These are phyloP conservation scores for Heliothis peltigera DNA, from an alignment of 2,888 invertebrate genomes.

Conservation along the genomic window DNA sequence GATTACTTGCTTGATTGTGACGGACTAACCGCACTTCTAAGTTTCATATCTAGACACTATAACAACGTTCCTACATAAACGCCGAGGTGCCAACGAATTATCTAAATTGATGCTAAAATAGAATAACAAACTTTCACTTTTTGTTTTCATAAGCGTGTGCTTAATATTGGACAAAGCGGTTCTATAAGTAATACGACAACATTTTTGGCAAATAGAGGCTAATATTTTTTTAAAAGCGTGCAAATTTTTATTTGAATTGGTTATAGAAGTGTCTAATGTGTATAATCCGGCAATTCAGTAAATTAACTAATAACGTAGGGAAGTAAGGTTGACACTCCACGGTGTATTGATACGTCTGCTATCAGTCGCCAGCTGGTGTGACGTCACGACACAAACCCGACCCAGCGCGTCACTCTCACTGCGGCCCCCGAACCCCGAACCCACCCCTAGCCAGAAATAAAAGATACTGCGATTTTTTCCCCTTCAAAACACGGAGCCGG, in stretches of 20 bases:
- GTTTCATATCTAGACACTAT: conserved; percentile 24
- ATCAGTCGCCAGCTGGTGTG: conserved; percentile 78
- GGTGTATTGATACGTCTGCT: conserved; percentile 71
- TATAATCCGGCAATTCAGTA: conserved; percentile 13
- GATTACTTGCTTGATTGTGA: too few relatives aligned
- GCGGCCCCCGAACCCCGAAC: conserved; percentile 39
- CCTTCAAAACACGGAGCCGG: conserved; percentile 55
- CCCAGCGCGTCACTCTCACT: conserved; percentile 77
- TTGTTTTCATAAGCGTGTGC: conserved; percentile 62
- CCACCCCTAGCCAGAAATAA: conserved; percentile 62
- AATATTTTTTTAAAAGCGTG: conserved; percentile 42
- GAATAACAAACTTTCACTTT: conserved; percentile 74
- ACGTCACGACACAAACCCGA: conserved; percentile 78
- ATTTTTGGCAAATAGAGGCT: conserved; percentile 41
- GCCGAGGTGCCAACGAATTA: conserved; percentile 50
- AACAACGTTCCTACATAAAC: conserved; percentile 34
- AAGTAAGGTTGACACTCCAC: conserved; percentile 26
- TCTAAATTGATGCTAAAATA: conserved; percentile 63
- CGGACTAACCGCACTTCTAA: conserved; percentile 9
- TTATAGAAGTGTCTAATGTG: conserved; percentile 1
- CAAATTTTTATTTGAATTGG: conserved; percentile 16
- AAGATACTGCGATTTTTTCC: conserved; percentile 58
- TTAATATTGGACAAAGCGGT: conserved; percentile 71
- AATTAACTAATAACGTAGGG: conserved; percentile 37
- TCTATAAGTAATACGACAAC: conserved; percentile 66